phyloP scores from a whole-genome alignment of 2,797 vertebrate genomes.

The Aulostomus chinensis region DNA sequence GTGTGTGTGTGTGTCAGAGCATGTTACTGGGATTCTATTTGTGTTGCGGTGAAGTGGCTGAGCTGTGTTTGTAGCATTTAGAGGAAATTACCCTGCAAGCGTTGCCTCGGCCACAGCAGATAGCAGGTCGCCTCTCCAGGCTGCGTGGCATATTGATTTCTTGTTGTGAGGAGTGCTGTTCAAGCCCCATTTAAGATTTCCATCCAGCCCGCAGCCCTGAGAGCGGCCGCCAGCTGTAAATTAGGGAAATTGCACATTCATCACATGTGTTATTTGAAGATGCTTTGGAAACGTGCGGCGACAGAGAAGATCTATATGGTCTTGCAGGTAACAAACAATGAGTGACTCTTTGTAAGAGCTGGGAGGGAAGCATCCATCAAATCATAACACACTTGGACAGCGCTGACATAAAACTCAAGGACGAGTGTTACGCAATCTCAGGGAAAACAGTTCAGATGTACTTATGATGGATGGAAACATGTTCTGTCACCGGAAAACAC shows the following conservation, averaged over 20 bases:
- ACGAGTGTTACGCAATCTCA: too few relatives aligned
- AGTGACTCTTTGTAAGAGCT: too few relatives aligned
- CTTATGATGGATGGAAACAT: too few relatives aligned
- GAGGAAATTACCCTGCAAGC: constrained; percentile 78
- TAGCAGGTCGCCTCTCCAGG: constrained; percentile 81
- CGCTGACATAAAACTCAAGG: too few relatives aligned
- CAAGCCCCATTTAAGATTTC: constrained; percentile 99
- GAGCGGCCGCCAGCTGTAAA: constrained; percentile 90
- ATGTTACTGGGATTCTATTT: constrained; percentile 60
- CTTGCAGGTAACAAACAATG: too few relatives aligned
- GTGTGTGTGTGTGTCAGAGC: constrained; percentile 51
- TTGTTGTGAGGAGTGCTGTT: constrained; percentile 97
- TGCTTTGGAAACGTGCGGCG: constrained; percentile 87
- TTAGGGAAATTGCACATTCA: constrained; percentile 99
- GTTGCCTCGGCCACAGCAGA: constrained; percentile 83
- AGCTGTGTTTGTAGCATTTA: constrained; percentile 76
- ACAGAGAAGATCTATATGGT: constrained; percentile 76
- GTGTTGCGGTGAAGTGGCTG: constrained; percentile 65
- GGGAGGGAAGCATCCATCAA: too few relatives aligned
- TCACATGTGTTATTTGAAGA: constrained; percentile 97
- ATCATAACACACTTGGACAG: too few relatives aligned
- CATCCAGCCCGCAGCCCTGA: constrained; percentile 92
- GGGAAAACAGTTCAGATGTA: too few relatives aligned
- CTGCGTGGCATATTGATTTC: constrained; percentile 97
- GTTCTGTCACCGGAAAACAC: too few relatives aligned